These are phyloP conservation scores for Monoplex corrugatus DNA, from an alignment of 2,888 invertebrate species.

Conservation along the genomic window DNA sequence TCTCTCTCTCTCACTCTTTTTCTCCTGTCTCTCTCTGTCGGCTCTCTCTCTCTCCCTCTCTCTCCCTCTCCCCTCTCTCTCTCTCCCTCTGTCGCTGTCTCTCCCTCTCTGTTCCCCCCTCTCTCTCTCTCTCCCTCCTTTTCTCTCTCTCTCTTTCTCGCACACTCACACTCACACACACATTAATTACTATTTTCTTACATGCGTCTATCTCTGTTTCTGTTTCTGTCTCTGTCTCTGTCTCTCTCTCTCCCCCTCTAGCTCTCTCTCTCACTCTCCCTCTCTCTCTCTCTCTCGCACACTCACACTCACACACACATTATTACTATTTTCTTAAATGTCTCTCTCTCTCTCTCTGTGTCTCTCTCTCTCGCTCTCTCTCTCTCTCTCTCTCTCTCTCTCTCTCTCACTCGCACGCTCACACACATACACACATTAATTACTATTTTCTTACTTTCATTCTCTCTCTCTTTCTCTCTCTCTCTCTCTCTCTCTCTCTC, in stretches of 20 bases:
- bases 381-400: conserved; percentile 1
- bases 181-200: no score
- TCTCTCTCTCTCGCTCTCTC: background rate
- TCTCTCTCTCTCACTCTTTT: no score
- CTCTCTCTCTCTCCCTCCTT: background rate
- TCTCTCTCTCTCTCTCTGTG: no score
- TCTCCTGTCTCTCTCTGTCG: no score
- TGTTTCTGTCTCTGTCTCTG: background rate
- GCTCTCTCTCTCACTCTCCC: background rate
- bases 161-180: no score
- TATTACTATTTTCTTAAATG: no score
- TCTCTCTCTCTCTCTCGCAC: background rate
- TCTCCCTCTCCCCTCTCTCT: no score
- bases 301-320: no score
- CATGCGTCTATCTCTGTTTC: background rate
- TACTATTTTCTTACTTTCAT: background rate
- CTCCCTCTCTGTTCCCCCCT: background rate
- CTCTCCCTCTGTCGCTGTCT: no score
- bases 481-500: background rate
- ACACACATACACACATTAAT: no score
- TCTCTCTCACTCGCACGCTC: no score
- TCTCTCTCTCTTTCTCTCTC: background rate
- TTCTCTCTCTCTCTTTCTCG: background rate
- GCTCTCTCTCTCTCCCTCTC: no score
- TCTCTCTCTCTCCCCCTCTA: background rate